Base-by-base conservation (phyloP, 37 sponge, comb jelly and placozoan genomes). In the Oscarella lobularis region DNA sequence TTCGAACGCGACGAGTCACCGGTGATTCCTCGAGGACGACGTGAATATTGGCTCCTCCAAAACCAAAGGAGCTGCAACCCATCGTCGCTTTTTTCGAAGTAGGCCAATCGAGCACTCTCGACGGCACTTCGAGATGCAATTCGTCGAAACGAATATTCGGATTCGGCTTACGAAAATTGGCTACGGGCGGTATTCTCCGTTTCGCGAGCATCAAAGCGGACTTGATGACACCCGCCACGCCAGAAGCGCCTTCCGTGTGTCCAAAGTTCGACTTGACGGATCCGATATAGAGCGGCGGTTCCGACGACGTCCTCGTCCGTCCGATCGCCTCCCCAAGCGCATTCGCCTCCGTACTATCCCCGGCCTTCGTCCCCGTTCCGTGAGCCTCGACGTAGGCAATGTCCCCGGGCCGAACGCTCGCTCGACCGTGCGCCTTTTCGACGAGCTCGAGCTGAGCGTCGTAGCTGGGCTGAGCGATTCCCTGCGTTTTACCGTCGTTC, bases 301-400 rank as follows among this genome's bases (percentile, higher is more conserved):
- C 35, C 34, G 73, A 35, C 31, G 2, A 31, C 2, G 2, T 67
- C 5, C 72, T 54, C 4, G 0, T 0, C 3, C 31, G 1, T 20
- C 35, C 39, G 54, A 83, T 60, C 14, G 33, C 73, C 48, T 80
- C 38, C 55, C 72, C 84, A 1, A 83, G 73, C 14, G 67, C 73
- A 38, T 32, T 3, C 60, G 69, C 67, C 60, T 79, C 80, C 36
- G 67, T 67, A 38, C 74, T 73, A 38, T 79, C 80, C 20, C 80
- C 80, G 27, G 80, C 80, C 60, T 79, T 54, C 4, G 80, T 79
- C 20, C 80, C 80, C 3, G 80, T 79, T n/a, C 80, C 80, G 29
- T 79, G 80, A 54, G 67, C 67, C n/a, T 79, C 80, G 2, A 79
- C 33, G 36, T 74, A 73, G 60, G 73, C 38, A 73, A 79, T 74